Percentiles rank a stretch among this genome's conserved stretches.
phyloP scores from a whole-genome alignment of 1,140 invertebrate genomes.

The Bombus balteatus region DNA sequence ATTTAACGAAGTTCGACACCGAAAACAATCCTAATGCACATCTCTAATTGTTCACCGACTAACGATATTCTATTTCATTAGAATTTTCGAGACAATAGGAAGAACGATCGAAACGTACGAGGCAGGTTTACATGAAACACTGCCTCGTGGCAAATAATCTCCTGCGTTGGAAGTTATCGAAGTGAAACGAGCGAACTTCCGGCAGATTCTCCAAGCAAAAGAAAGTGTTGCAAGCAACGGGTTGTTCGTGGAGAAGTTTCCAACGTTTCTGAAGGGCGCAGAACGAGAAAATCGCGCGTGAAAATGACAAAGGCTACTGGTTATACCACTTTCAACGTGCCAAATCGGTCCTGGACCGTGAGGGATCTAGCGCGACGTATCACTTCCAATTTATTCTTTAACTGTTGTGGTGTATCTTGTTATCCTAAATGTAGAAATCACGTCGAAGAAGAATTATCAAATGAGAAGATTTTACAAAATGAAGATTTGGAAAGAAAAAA shows the following conservation, averaged over 20 bases:
- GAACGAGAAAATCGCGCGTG: not conserved
- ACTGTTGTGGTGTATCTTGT: conserved; percentile 61
- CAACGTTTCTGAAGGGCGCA: too few species aligned
- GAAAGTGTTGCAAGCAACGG: not conserved
- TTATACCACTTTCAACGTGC: conserved; percentile 63
- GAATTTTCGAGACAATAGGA: too few species aligned
- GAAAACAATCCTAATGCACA: not conserved
- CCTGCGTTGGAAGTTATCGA: not conserved
- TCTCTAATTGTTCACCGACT: not conserved
- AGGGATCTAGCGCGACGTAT: conserved; percentile 53
- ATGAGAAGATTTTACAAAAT: not conserved
- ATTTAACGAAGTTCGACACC: not conserved
- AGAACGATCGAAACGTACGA: not conserved
- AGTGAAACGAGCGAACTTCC: conserved; percentile 24
- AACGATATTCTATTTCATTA: not conserved
- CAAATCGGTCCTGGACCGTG: conserved; percentile 22
- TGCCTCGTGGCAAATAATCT: not conserved
- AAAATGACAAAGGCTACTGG: conserved; percentile 49
- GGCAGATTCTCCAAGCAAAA: not conserved
- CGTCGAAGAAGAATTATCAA: not conserved
- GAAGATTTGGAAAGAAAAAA: not conserved
- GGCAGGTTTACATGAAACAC: too few species aligned
- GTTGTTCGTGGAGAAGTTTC: not conserved
- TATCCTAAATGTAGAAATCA: not conserved
- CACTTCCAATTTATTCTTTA: conserved; percentile 50